Evolutionary conservation across 1,140 invertebrate genomes (phyloP).

Genomic region (Sycobia sp.): DNA sequence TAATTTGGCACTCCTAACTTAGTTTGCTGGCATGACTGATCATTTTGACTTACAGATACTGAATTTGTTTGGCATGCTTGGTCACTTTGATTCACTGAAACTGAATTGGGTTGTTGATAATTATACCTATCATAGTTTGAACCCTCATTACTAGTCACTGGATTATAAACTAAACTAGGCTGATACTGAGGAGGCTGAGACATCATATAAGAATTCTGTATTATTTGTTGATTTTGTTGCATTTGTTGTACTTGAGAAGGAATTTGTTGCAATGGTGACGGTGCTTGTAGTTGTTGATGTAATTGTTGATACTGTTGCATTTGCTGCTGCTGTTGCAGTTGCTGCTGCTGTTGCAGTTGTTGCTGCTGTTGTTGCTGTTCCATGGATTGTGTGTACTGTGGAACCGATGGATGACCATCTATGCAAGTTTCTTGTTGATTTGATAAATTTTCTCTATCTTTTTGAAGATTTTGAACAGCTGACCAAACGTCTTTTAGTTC

Average conservation of each 20-base stretch:
- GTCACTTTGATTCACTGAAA: constrained; percentile 40
- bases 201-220: constrained; percentile 26
- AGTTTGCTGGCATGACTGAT: too few species aligned
- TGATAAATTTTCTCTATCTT: constrained; percentile 61
- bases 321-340: constrained; percentile 7
- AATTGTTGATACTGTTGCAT: constrained; percentile 27
- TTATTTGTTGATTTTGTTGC: constrained; percentile 32
- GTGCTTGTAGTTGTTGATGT: constrained; percentile 6
- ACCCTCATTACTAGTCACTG: constrained; percentile 5
- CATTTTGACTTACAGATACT: too few species aligned
- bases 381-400: constrained; percentile 46
- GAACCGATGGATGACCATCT: constrained; percentile 47
- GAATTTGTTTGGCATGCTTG: constrained; percentile 41
- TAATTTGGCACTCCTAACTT: too few species aligned
- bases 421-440: constrained; percentile 49
- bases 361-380: constrained; percentile 40
- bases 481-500: constrained; percentile 77
- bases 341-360: constrained; percentile 19
- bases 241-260: constrained; percentile 42
- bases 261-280: not conserved
- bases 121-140: constrained; percentile 22
- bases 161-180: constrained; percentile 20
- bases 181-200: constrained; percentile 30
- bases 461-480: constrained; percentile 69
- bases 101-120: constrained; percentile 20